These are phyloP conservation scores for Silvanus unidentatus DNA, from an alignment of 2,888 invertebrate genomes.

Conservation along the genomic window DNA sequence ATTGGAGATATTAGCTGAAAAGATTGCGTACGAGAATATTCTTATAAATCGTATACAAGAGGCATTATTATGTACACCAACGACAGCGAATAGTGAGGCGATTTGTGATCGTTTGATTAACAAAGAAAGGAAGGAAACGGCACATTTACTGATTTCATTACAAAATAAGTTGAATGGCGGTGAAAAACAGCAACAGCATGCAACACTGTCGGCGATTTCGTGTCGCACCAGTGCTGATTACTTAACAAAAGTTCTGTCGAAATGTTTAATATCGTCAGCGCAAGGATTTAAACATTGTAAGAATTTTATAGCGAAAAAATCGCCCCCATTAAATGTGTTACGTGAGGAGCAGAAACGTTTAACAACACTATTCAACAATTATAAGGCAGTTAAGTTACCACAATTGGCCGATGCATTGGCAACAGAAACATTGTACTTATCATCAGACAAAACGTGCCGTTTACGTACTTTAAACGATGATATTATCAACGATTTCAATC, in stretches of 20 bases:
- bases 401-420: conserved; percentile 67
- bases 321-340: conserved; percentile 30
- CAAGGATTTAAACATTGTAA: conserved; percentile 45
- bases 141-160: conserved; percentile 67
- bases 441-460: conserved; percentile 48
- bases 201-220: conserved; percentile 5
- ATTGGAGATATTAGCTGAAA: conserved; percentile 69
- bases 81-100: conserved; percentile 34
- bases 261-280: conserved; percentile 52
- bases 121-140: conserved; percentile 69
- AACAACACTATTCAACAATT: conserved; percentile 41
- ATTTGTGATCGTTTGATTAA: conserved; percentile 57
- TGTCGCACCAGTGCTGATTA: conserved; percentile 56
- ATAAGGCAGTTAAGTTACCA: conserved; percentile 63
- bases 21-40: conserved; percentile 74
- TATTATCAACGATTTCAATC: conserved; percentile 69
- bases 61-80: conserved; percentile 49
- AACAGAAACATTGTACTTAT: conserved; percentile 60
- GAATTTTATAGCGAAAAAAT: conserved; percentile 28
- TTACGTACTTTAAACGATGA: conserved; percentile 54
- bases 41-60: conserved; percentile 57
- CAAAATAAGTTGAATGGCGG: conserved; percentile 60
- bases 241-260: conserved; percentile 68
- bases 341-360: conserved; percentile 33
- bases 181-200: conserved; percentile 43